Evolutionary conservation across 2,888 invertebrate genomes (phyloP).

Genomic region (Drosophila emarginata): DNA sequence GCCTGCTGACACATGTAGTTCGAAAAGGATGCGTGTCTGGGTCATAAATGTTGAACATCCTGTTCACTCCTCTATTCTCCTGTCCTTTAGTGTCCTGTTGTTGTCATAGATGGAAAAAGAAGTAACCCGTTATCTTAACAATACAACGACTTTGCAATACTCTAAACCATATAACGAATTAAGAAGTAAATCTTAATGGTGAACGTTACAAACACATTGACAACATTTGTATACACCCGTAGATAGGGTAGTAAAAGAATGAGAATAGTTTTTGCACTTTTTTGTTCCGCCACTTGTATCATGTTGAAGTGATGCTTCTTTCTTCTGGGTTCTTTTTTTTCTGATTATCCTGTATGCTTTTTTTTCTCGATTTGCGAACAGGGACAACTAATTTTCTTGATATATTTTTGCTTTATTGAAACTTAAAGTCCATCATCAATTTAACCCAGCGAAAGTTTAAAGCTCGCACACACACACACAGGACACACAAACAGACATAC

Average conservation of each 20-base stretch:
- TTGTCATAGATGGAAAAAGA: not conserved
- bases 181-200: too few relatives aligned
- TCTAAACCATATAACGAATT: not conserved
- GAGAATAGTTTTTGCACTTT: constrained; percentile 21
- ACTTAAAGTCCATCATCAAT: constrained; percentile 26
- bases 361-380: constrained; percentile 29
- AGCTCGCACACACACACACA: not conserved
- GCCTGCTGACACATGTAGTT: constrained; percentile 72
- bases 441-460: constrained; percentile 3
- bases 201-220: too few relatives aligned
- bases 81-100: not conserved
- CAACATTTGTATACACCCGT: not conserved
- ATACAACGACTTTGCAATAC: not conserved
- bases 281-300: constrained; percentile 36
- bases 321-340: not conserved
- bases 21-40: constrained; percentile 42
- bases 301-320: constrained; percentile 17
- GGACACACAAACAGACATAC: not conserved
- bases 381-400: constrained; percentile 55
- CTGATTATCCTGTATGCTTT: constrained; percentile 10
- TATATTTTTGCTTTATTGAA: constrained; percentile 55
- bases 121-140: not conserved
- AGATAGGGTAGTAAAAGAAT: not conserved
- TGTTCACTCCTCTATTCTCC: not conserved
- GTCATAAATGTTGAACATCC: constrained; percentile 50